These are phyloP conservation scores for Coronaproctus castanopsis DNA, from an alignment of 2,888 invertebrate genomes.

Conservation along the genomic window DNA sequence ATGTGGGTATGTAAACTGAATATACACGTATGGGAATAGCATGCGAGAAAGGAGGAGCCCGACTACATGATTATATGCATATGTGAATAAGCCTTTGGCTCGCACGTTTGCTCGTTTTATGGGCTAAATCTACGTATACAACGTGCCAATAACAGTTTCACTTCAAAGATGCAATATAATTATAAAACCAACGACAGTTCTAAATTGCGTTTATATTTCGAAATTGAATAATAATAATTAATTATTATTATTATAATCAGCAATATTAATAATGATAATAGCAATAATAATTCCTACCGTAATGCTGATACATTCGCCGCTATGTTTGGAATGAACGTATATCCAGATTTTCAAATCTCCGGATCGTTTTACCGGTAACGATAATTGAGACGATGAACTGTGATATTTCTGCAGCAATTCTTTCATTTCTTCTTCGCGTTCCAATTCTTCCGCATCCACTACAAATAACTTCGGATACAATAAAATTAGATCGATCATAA, in stretches of 20 bases:
- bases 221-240: neutral
- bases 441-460: constrained; percentile 49
- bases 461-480: constrained; percentile 61
- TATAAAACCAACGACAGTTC: too few species aligned
- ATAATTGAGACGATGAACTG: constrained; percentile 33
- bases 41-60: too few species aligned
- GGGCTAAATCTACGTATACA: too few species aligned
- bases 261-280: neutral
- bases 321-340: constrained; percentile 41
- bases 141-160: too few species aligned
- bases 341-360: constrained; percentile 67
- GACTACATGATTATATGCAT: too few species aligned
- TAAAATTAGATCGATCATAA: constrained; percentile 54
- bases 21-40: too few species aligned
- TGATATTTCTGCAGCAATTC: constrained; percentile 41
- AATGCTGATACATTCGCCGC: constrained; percentile 35
- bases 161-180: too few species aligned
- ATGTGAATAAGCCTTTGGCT: too few species aligned
- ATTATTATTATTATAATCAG: neutral
- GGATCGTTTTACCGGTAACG: constrained; percentile 34
- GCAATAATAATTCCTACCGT: constrained; percentile 33
- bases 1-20: too few species aligned
- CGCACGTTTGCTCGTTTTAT: too few species aligned
- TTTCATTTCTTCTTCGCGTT: constrained; percentile 54
- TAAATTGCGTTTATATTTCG: too few species aligned